Evolutionary conservation across 2,113 vertebrate species (phyloP), one percentile per base, ranked within the genome.

Genomic region (Actenoides hombroni): DNA sequence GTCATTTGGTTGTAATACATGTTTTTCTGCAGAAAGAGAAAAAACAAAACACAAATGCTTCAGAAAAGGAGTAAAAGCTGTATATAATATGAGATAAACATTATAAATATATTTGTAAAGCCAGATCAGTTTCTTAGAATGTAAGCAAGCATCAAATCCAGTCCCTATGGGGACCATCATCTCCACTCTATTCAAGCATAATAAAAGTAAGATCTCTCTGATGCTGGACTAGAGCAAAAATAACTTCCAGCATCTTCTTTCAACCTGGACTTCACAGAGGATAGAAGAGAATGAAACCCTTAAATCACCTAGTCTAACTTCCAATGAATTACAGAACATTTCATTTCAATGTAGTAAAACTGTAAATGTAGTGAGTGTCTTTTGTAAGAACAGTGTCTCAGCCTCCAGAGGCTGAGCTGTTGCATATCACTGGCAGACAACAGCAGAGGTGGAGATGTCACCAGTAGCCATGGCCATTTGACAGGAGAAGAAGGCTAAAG

Each of bases 1-100:
- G 97, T 99, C 99, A 94, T 98, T 98, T 83, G 99, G 98, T 94
- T 98, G 98, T 88, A 99, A 97, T 90, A 99, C 98, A 82, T 98
- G 98, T 89, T 99, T 98, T 90, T 99, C 99, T 99, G 97, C 95
- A 97, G 95, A 94, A 88, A 56, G 31, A 91, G 44, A 53, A 86
- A 53, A 86, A 67, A 67, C 8, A 69, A 85, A 57, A 33, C 33
- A 56, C 6, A 82, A 74, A 83, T 74, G 31, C 83, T 94, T 87
- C 63, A 95, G 42, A 84, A 65, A 44, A 90, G 26, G 18, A 94
- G 14, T 39, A 61, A 49, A 94, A 35, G 61, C 16, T 39, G 4
- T 18, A 74, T 6, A 28, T 33, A 68, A 77, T 37, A 82, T 39
- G 26, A 70, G 90, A 83, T 67, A 75, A 82, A 85, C 7, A 25